Conservation (phyloP, 2,113 vertebrate genomes). For the Raja brachyura region DNA sequence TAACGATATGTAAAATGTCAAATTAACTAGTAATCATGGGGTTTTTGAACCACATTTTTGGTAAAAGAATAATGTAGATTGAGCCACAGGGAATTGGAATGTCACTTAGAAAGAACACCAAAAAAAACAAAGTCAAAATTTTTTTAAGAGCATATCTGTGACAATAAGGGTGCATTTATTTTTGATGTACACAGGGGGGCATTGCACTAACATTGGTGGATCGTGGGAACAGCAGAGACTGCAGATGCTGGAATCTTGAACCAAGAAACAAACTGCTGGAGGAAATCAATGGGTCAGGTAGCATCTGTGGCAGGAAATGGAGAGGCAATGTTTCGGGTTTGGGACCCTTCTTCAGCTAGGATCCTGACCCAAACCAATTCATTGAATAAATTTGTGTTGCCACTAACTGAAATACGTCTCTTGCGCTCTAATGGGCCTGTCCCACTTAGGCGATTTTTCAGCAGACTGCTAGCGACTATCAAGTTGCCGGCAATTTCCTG, state of each 20-base stretch:
- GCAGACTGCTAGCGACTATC: too few species aligned
- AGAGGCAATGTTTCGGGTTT: too few species aligned
- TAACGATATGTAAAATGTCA: background rate
- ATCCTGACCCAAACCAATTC: too few species aligned
- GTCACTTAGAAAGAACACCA: background rate
- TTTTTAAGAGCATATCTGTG: background rate
- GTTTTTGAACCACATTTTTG: background rate
- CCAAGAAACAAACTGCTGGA: too few species aligned
- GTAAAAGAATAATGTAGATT: background rate
- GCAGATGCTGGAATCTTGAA: too few species aligned
- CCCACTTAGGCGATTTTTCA: too few species aligned
- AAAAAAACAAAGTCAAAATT: background rate
- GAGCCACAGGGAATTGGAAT: background rate
- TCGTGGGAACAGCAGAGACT: background rate
- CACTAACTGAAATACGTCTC: background rate
- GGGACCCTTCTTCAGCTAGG: too few species aligned
- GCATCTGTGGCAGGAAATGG: too few species aligned
- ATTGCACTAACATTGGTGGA: background rate
- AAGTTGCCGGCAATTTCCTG: too few species aligned
- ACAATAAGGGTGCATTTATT: background rate
- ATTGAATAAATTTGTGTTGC: background rate
- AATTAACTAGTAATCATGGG: background rate
- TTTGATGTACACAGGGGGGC: background rate
- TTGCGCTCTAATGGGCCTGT: too few species aligned
- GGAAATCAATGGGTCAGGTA: too few species aligned